A percentile compares a stretch with the other conserved stretches of the same genome.
These are phyloP conservation scores for Atta texana DNA, from an alignment of 1,140 invertebrate species.

Conservation along the genomic window DNA sequence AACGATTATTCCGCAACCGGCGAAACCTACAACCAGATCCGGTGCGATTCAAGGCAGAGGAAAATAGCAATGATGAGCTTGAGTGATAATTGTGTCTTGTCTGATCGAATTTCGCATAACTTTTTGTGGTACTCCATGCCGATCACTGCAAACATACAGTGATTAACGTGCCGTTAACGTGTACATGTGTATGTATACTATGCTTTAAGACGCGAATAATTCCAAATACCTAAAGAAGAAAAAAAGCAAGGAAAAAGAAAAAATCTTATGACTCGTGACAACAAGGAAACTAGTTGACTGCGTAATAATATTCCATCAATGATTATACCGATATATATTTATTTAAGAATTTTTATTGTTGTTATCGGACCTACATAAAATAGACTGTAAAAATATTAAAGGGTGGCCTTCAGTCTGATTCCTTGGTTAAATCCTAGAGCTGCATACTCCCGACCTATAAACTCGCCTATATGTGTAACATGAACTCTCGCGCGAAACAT, in stretches of 20 bases:
- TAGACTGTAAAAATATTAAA: constrained; percentile 84
- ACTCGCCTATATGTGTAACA: constrained; percentile 67
- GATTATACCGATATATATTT: constrained; percentile 84
- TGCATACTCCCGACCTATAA: constrained; percentile 75
- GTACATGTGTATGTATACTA: constrained; percentile 83
- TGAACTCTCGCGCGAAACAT: constrained; percentile 65
- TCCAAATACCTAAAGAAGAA: constrained; percentile 69
- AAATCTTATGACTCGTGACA: constrained; percentile 46
- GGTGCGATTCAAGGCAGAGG: constrained; percentile 79
- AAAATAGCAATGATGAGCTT: constrained; percentile 85
- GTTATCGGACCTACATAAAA: constrained; percentile 84
- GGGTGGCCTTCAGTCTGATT: constrained; percentile 85
- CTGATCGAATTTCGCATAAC: constrained; percentile 79
- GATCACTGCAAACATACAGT: constrained; percentile 70
- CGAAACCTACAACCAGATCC: constrained; percentile 86
- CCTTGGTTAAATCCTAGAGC: constrained; percentile 81
- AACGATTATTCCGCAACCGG: constrained; percentile 95
- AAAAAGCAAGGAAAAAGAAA: constrained; percentile 59
- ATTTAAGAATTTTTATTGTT: constrained; percentile 86
- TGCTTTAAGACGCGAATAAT: constrained; percentile 77
- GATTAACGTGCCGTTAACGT: constrained; percentile 75
- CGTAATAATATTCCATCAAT: constrained; percentile 84
- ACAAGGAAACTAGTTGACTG: constrained; percentile 80
- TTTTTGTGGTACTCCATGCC: constrained; percentile 76
- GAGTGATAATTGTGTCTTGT: constrained; percentile 83